Percentiles rank a stretch among this genome's conserved stretches.
These are phyloP conservation scores for Nasonia giraulti DNA, from an alignment of 1,140 invertebrate species.

Conservation along the genomic window DNA sequence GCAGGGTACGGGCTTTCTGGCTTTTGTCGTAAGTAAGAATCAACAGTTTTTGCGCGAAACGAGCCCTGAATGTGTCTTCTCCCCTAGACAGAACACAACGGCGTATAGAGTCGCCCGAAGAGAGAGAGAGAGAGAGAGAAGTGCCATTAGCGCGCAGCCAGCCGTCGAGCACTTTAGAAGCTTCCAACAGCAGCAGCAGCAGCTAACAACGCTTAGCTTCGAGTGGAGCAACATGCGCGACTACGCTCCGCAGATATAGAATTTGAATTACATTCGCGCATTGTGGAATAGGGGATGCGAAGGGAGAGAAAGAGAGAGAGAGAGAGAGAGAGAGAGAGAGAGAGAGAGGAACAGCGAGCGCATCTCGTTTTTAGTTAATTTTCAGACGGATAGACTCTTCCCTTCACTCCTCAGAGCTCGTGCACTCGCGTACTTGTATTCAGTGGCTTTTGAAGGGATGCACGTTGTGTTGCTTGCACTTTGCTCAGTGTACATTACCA, in stretches of 20 bases:
- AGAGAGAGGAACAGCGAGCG: neutral
- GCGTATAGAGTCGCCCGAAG: neutral
- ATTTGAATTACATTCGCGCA: slow-evolving; percentile 48
- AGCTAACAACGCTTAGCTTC: slow-evolving; percentile 48
- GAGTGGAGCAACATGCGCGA: slow-evolving; percentile 47
- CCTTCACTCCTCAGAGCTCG: neutral
- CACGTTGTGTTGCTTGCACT: neutral
- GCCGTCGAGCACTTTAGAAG: slow-evolving; percentile 63
- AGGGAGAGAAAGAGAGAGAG: neutral
- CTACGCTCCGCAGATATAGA: slow-evolving; percentile 30
- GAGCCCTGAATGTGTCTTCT: slow-evolving; percentile 59
- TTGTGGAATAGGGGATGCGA: slow-evolving; percentile 28
- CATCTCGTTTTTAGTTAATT: slow-evolving; percentile 45
- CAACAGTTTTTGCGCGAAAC: slow-evolving; percentile 68
- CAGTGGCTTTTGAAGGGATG: slow-evolving; percentile 18
- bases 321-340: neutral
- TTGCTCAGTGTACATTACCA: slow-evolving; percentile 8
- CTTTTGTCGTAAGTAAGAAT: slow-evolving; percentile 57
- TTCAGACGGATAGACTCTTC: slow-evolving; percentile 5
- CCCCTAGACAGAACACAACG: neutral
- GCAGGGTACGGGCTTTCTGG: neutral
- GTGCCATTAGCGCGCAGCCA: slow-evolving; percentile 63
- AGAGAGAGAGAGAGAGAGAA: slow-evolving; percentile 50
- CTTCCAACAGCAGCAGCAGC: slow-evolving; percentile 55
- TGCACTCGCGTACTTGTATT: neutral